phyloP scores from a whole-genome alignment of 2,888 invertebrate species.

The Drosophila nr. perissopoda region DNA sequence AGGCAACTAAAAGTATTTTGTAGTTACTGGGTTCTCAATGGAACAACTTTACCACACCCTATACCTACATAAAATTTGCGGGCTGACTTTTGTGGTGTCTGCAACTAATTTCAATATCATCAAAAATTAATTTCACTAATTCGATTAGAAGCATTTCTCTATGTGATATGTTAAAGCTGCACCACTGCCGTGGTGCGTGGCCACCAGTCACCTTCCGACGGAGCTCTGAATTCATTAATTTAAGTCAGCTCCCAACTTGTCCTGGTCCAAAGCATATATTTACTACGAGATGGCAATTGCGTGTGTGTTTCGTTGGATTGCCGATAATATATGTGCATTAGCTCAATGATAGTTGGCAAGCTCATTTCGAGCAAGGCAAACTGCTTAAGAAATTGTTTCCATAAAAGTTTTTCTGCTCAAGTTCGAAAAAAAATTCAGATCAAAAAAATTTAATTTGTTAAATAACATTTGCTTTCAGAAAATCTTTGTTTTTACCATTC shows the following conservation, averaged over 20 bases:
- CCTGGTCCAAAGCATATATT: conserved; percentile 27
- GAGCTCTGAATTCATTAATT: conserved; percentile 66
- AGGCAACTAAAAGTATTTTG: conserved; percentile 72
- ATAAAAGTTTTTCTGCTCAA: not conserved
- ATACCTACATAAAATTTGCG: conserved; percentile 25
- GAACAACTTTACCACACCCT: conserved; percentile 13
- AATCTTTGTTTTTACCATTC: not conserved
- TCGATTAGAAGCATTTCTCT: conserved; percentile 76
- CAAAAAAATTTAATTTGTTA: not conserved
- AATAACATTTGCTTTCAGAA: not conserved
- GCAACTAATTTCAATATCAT: conserved; percentile 84
- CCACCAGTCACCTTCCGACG: conserved; percentile 20
- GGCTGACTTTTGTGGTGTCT: conserved; percentile 60
- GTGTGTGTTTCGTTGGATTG: conserved; percentile 36
- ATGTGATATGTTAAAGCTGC: conserved; percentile 6
- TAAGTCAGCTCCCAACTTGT: conserved; percentile 40
- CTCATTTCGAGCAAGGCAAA: conserved; percentile 30
- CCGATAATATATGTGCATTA: conserved; percentile 55
- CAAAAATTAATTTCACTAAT: conserved; percentile 84
- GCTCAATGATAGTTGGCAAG: conserved; percentile 38
- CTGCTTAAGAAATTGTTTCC: conserved; percentile 4
- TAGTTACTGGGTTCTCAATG: conserved; percentile 47
- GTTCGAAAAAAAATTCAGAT: not conserved
- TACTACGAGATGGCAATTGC: conserved; percentile 64
- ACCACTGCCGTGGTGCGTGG: conserved; percentile 18